Evolutionary conservation across 2,113 vertebrate genomes (phyloP), one percentile per base, ranked within the genome.

Genomic region (Heteronetta atricapilla): DNA sequence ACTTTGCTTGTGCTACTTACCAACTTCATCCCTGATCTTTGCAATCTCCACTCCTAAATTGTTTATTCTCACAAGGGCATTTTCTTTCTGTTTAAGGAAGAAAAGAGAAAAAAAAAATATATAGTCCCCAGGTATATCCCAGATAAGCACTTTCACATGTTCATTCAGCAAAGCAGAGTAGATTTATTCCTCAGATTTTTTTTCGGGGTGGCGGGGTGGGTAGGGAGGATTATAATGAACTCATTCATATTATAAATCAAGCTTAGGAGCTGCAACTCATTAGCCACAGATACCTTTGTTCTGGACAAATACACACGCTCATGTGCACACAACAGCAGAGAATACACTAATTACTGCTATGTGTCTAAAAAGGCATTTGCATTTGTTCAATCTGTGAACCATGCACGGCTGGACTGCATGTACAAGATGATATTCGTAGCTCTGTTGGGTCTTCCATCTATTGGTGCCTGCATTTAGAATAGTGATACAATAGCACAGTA

Each of bases 11-110:
- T 82, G 44, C 90, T 95, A 98, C 99, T 99, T 98, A 99, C 99
- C 99, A 97, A 99, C 98, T 99, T 99, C 99, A 98, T 99, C 98
- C 98, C 98, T 99, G 98, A 99, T 98, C 96, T 98, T 98, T 95
- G 98, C 97, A 96, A 99, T 98, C 97, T 99, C 98, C 80, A 98
- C 93, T 94, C 98, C 98, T 96, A 99, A 97, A 90, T 99, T 98
- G 97, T 98, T 98, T 97, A 99, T 98, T 97, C 98, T 99, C 97
- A 98, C 98, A 95, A 98, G 96, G 95, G 98, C 98, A 88, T 97
- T 98, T 98, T 99, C 99, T 82, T 95, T 99, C 99, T 99, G 98
- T 94, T 98, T 97, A 90, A 94, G 97, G 96, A 97, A 63, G 25
- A 96, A 89, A 58, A 95, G 86, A 97, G 6, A 86, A 38, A 96